Conservation (phyloP, 2,113 vertebrate genomes). For the Gopherus evgoodei region DNA sequence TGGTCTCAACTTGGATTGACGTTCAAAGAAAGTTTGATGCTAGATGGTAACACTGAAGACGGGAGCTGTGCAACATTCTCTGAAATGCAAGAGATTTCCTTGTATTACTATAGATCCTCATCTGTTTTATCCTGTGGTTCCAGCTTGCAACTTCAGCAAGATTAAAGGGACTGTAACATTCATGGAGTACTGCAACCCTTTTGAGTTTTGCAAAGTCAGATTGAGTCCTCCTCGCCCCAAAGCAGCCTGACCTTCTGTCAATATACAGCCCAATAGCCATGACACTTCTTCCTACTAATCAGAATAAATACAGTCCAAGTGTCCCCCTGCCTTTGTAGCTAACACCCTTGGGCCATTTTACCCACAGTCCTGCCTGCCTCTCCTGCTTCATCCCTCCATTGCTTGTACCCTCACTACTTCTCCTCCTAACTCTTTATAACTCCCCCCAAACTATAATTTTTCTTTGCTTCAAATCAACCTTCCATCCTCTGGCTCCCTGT, state of each 20-base stretch:
- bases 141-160: not conserved
- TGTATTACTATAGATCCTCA: not conserved
- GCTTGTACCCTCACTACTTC: not conserved
- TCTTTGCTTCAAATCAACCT: not conserved
- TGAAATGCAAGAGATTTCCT: not conserved
- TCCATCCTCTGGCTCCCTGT: not conserved
- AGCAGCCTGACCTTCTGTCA: not conserved
- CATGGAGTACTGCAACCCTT: not conserved
- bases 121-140: not conserved
- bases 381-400: not conserved
- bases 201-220: not conserved
- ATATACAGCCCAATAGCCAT: not conserved
- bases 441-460: not conserved
- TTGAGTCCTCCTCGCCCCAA: not conserved
- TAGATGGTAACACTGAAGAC: not conserved
- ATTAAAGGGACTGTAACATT: conserved; percentile 25
- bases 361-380: not conserved
- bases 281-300: not conserved
- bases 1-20: not conserved
- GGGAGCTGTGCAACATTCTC: fast-evolving
- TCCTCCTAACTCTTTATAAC: not conserved
- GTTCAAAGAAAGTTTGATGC: not conserved
- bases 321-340: not conserved
- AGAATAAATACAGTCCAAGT: not conserved
- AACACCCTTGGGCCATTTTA: not conserved